Base-by-base conservation (phyloP, 1,140 invertebrate genomes). In the Stratiolaelaps scimitus region DNA sequence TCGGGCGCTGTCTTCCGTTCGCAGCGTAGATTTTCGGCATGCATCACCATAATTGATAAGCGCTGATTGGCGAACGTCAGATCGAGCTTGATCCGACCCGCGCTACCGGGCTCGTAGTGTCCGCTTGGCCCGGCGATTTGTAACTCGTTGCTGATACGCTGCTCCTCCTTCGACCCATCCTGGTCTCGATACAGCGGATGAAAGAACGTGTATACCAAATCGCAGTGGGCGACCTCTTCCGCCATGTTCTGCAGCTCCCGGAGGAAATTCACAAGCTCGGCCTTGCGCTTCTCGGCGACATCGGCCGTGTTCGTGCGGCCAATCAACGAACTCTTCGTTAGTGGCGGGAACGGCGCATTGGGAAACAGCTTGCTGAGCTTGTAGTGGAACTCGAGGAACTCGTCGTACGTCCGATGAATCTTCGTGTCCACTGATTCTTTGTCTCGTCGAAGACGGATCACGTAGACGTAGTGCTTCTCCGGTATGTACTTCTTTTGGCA, bases 391-490 rank as follows among this genome's bases (percentile, higher is more conserved):
- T 98, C 94, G 19, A 86, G 85, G 76, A 98, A 97, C 76, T 98
- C 93, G 71, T 90, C 88, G 76, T 93, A 98, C 0, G 89, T 88
- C 65, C 94, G 83, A 74, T 93, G 92, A 34, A 98, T 78, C 72
- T 88, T 85, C 64, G 85, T 83, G 0, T 88, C 84, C 72, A 92
- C 89, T 7, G 82, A 81, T 73, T 92, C 85, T 66, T 84, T 84
- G 70, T 87, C 86, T 66, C 94, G 80, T 70, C 85, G 84, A 47
- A 98, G 86, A 71, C 84, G 82, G 47, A 98, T 76, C 70, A 93
- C 87, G 75, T 94, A 98, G 72, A 96, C 90, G 76, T 98, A 98
- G 79, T 94, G 92, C 78, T 98, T 98, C 73, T 97, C 92, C 26
- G 92, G 92, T 75, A 91, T 89, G 74, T 94, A 95, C 69, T 91